Evolutionary conservation across 2,113 vertebrate species (phyloP).

Genomic region (Dunckerocampus dactyliophorus): DNA sequence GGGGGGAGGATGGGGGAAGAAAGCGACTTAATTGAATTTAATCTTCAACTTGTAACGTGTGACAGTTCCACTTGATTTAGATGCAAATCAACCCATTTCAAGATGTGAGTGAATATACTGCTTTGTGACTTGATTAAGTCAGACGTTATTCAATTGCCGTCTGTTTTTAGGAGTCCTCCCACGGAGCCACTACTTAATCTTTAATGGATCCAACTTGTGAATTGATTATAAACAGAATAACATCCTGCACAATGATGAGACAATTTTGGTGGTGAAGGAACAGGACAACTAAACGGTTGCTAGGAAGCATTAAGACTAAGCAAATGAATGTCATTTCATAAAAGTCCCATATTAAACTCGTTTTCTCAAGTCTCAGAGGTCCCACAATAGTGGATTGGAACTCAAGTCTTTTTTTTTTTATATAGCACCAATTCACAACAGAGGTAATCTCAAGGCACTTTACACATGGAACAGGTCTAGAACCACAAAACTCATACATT

Average conservation of each 20-base stretch:
- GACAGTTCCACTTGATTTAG: slow-evolving; percentile 19
- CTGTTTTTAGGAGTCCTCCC: slow-evolving; percentile 10
- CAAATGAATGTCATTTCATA: too few relatives aligned
- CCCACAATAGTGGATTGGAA: too few relatives aligned
- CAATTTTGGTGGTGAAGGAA: background rate
- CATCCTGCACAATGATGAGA: background rate
- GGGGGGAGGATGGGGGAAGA: slow-evolving; percentile 16
- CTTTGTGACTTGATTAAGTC: slow-evolving; percentile 22
- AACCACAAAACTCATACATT: too few relatives aligned
- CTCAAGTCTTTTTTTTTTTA: too few relatives aligned
- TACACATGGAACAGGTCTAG: too few relatives aligned
- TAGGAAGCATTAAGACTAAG: too few relatives aligned
- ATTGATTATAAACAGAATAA: slow-evolving; percentile 15
- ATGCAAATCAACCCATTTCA: slow-evolving; percentile 30
- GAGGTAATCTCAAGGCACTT: too few relatives aligned
- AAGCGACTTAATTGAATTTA: slow-evolving; percentile 22
- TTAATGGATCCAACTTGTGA: slow-evolving; percentile 7
- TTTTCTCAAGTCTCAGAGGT: too few relatives aligned
- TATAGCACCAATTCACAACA: too few relatives aligned
- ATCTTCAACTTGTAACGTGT: slow-evolving; percentile 11
- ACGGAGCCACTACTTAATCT: slow-evolving; percentile 12
- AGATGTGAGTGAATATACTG: slow-evolving; percentile 19
- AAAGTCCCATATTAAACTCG: too few relatives aligned
- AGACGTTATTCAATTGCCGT: slow-evolving; percentile 11
- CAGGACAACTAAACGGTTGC: too few relatives aligned